Conservation (phyloP, 2,888 invertebrate genomes). For the Calliphora vomitoria region DNA sequence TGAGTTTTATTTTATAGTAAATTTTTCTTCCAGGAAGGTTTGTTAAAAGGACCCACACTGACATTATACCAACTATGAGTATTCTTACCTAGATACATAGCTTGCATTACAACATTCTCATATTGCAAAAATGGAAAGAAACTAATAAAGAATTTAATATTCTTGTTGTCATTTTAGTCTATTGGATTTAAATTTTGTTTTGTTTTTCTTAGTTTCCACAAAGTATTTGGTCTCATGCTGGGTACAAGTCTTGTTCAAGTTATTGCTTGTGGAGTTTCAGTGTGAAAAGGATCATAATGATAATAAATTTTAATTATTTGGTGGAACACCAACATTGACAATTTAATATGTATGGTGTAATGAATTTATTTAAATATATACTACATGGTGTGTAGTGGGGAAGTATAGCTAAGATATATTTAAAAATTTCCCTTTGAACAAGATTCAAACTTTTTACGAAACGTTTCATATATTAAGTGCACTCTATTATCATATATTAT, state of each 20-base stretch:
- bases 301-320: conserved; percentile 15
- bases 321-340: conserved; percentile 14
- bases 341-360: conserved; percentile 2
- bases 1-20: conserved; percentile 8
- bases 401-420: not conserved
- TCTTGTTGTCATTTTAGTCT: not conserved
- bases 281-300: conserved; percentile 13
- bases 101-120: conserved; percentile 9
- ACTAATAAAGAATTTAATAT: not conserved
- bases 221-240: conserved; percentile 31
- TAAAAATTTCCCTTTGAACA: no score
- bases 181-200: conserved; percentile 32
- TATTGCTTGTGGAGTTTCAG: not conserved
- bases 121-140: conserved; percentile 26
- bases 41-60: conserved; percentile 34
- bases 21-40: conserved; percentile 33
- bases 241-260: not conserved
- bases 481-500: no score
- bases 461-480: no score
- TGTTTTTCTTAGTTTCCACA: not conserved
- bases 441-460: no score
- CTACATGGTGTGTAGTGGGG: not conserved
- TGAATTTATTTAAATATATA: not conserved
- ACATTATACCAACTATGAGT: no score
- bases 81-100: not conserved